A percentile compares a stretch with the other conserved stretches of the same genome.
phyloP scores from a whole-genome alignment of 2,888 invertebrate species.

The Orthonychiurus folsomi region DNA sequence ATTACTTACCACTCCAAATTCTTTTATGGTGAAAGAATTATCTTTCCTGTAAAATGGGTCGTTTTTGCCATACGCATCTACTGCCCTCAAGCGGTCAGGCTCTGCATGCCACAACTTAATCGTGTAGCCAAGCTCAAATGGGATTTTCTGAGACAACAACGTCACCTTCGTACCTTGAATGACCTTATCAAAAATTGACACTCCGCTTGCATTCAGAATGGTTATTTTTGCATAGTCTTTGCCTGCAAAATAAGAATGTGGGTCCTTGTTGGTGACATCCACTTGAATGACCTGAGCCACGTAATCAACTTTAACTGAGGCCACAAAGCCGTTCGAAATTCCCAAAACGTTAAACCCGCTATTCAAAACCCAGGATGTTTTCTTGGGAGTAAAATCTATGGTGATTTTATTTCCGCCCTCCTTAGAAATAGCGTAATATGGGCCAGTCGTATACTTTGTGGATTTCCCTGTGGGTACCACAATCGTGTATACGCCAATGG shows the following conservation, averaged over 20 bases:
- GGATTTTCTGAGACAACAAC: not conserved
- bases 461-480: not conserved
- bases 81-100: too few species aligned
- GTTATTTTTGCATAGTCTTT: not conserved
- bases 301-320: not conserved
- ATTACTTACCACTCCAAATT: too few species aligned
- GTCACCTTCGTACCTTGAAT: not conserved
- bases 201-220: not conserved
- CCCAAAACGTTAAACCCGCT: not conserved
- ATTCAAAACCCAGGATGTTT: not conserved
- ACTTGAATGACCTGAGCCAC: not conserved
- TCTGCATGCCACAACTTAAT: not conserved
- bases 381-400: not conserved
- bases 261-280: not conserved
- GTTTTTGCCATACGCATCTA: too few species aligned
- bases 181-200: not conserved
- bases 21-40: too few species aligned
- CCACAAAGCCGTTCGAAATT: not conserved
- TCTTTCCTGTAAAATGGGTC: too few species aligned
- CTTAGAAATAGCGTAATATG: not conserved
- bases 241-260: not conserved
- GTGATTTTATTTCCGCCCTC: not conserved
- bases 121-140: not conserved
- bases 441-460: not conserved
- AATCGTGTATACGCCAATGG: not conserved